phyloP scores from a whole-genome alignment of 23 tunicate species.

The Clavelina lepadiformis region DNA sequence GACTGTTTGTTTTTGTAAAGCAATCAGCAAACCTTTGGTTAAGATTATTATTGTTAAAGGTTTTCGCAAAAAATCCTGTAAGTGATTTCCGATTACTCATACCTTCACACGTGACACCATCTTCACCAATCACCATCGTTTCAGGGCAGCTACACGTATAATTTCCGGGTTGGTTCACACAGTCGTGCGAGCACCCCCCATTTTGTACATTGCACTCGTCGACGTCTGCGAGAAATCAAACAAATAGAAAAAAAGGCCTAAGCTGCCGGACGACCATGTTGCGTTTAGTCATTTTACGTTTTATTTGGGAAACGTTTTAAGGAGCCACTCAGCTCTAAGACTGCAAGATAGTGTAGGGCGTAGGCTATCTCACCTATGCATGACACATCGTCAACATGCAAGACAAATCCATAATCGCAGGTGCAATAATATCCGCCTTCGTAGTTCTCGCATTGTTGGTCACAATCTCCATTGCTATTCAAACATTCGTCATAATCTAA shows the following conservation, averaged over 20 bases:
- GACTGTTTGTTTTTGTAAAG: too few species aligned
- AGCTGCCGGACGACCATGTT: too few species aligned
- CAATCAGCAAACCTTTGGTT: too few species aligned
- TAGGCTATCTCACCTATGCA: slow-evolving; percentile 59
- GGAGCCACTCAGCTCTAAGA: too few species aligned
- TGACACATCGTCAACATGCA: slow-evolving; percentile 41
- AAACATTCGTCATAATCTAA: slow-evolving; percentile 66
- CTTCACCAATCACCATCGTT: slow-evolving; percentile 25
- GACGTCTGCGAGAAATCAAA: slow-evolving; percentile 41
- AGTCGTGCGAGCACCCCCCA: slow-evolving; percentile 77
- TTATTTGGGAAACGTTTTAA: too few species aligned
- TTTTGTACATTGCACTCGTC: slow-evolving; percentile 77
- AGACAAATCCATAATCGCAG: slow-evolving; percentile 51
- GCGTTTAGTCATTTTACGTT: too few species aligned
- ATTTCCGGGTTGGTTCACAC: slow-evolving; percentile 65
- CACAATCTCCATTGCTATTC: slow-evolving; percentile 64
- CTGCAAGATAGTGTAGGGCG: too few species aligned
- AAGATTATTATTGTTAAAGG: too few species aligned
- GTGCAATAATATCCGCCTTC: slow-evolving; percentile 48
- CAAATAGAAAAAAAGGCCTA: too few species aligned
- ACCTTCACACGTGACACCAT: slow-evolving; percentile 57
- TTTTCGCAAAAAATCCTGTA: too few species aligned
- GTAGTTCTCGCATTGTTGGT: slow-evolving; percentile 51
- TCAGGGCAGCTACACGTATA: slow-evolving; percentile 68
- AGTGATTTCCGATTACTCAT: not conserved